A percentile compares a stretch with the other conserved stretches of the same genome.
Conservation (phyloP, 2,797 vertebrate species). For the Falco rusticolus region DNA sequence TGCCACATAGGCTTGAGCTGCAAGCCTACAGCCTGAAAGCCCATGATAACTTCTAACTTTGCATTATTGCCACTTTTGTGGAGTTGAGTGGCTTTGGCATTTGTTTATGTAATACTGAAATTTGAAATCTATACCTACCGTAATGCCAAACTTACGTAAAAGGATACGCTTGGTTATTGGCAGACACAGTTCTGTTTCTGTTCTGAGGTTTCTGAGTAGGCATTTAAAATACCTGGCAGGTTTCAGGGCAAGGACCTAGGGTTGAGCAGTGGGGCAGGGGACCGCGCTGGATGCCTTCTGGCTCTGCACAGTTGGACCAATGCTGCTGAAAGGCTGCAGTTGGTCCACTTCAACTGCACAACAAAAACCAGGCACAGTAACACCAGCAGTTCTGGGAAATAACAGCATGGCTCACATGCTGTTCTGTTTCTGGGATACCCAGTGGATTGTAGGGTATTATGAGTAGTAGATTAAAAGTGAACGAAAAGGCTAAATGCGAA, state of each 20-base stretch:
- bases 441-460: background rate
- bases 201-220: background rate
- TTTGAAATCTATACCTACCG: background rate
- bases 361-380: accelerated
- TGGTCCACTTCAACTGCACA: background rate
- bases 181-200: background rate
- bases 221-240: background rate
- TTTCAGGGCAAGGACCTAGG: background rate
- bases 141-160: background rate
- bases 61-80: background rate
- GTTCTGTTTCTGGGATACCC: background rate
- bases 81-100: background rate
- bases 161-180: background rate
- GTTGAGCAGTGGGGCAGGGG: background rate
- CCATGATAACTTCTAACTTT: background rate
- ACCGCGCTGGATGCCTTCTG: accelerated
- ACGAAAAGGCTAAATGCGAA: background rate
- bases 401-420: accelerated
- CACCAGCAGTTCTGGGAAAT: background rate
- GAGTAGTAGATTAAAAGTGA: background rate
- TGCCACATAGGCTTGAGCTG: accelerated
- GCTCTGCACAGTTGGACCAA: background rate
- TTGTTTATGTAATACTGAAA: background rate
- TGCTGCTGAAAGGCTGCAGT: background rate
- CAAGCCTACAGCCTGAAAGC: background rate